Evolutionary conservation across 92 coral and sea anemone genomes (phyloP).

Genomic region (Heliopora coerulea): DNA sequence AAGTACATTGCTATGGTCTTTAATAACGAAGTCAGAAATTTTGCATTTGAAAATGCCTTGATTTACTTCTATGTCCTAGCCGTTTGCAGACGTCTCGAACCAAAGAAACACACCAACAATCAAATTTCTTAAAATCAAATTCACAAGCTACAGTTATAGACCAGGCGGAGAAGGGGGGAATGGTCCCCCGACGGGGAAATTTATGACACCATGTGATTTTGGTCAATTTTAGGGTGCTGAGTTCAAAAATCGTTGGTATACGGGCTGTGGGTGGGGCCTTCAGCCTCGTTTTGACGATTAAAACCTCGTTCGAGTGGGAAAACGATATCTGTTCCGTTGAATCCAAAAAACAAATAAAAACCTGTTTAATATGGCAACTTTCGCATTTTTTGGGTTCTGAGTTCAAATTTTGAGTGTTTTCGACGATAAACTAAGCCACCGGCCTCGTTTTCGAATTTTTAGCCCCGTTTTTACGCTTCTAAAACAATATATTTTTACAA

Average conservation of each 20-base stretch:
- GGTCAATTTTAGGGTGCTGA: constrained; percentile 28
- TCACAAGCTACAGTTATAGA: too few relatives aligned
- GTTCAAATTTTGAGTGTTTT: neutral
- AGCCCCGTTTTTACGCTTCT: too few relatives aligned
- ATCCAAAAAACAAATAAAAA: neutral
- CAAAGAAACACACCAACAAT: too few relatives aligned
- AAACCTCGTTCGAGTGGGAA: constrained; percentile 5
- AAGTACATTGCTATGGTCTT: too few relatives aligned
- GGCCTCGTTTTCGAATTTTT: too few relatives aligned
- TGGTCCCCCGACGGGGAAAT: constrained; percentile 27
- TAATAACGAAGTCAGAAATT: too few relatives aligned
- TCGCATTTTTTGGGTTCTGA: neutral
- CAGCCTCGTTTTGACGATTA: constrained; percentile 20
- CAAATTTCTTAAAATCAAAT: too few relatives aligned
- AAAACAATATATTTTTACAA: too few relatives aligned
- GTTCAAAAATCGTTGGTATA: constrained; percentile 28
- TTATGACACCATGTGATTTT: constrained; percentile 11
- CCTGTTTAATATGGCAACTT: neutral
- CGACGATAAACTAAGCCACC: too few relatives aligned
- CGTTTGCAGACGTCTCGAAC: too few relatives aligned
- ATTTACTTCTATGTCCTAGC: too few relatives aligned
- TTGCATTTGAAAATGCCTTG: too few relatives aligned
- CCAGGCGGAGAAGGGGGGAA: constrained; percentile 32
- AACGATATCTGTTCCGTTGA: neutral
- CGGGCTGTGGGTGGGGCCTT: constrained; percentile 33